Percentiles rank a stretch among this genome's conserved stretches.
Conservation (phyloP, 2,113 vertebrate genomes). For the Melanostigma gelatinosum region DNA sequence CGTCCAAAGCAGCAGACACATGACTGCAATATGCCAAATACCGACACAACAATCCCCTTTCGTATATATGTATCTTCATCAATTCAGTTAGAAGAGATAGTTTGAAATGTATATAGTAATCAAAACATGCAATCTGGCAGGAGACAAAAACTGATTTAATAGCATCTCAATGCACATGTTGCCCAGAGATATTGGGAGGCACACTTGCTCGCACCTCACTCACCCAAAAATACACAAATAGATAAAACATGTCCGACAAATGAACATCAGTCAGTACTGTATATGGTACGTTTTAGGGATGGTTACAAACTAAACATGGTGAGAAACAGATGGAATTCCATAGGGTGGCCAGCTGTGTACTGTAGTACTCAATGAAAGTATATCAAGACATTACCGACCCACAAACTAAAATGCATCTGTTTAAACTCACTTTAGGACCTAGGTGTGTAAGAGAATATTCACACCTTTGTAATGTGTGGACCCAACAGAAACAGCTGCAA, state of each 20-base stretch:
- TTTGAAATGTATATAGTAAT: neutral
- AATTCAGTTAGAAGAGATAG: neutral
- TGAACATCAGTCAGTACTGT: neutral
- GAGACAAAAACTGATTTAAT: neutral
- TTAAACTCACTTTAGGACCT: neutral
- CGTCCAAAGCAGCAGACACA: neutral
- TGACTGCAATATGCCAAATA: neutral
- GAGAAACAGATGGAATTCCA: slow-evolving; percentile 1
- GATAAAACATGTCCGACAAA: neutral
- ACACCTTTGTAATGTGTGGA: neutral
- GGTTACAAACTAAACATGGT: neutral
- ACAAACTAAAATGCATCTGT: neutral
- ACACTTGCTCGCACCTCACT: neutral
- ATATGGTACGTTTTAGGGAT: neutral
- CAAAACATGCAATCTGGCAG: neutral
- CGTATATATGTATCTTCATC: neutral
- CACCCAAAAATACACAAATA: neutral
- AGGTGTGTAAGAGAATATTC: neutral
- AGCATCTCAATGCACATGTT: neutral
- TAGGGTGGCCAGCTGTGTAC: neutral
- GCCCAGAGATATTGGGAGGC: neutral
- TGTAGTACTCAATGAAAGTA: neutral
- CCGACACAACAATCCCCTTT: neutral
- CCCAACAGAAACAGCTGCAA: neutral
- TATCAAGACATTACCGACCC: neutral